Conservation (phyloP, 1,140 invertebrate genomes). For the Lycorma delicatula region DNA sequence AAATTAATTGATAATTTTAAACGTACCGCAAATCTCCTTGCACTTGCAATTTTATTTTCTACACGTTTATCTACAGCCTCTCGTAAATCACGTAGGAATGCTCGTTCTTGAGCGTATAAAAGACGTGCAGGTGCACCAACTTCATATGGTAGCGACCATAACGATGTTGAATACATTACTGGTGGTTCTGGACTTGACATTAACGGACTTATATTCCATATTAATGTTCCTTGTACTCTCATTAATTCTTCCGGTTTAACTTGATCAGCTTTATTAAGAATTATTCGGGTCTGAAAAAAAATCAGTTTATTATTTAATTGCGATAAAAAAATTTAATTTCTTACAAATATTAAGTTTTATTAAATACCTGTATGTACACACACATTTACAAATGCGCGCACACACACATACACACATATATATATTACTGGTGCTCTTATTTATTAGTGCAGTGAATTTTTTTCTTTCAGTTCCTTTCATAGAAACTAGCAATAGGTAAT, state of each 20-base stretch:
- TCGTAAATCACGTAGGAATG: constrained; percentile 75
- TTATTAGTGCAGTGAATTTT: too few relatives aligned
- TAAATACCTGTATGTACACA: constrained; percentile 6
- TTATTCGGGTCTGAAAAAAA: constrained; percentile 63
- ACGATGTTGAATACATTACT: constrained; percentile 84
- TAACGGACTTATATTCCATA: constrained; percentile 92
- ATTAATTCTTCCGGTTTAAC: constrained; percentile 87
- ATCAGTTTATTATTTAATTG: background rate
- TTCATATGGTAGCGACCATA: constrained; percentile 83
- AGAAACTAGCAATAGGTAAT: too few relatives aligned
- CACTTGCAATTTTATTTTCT: constrained; percentile 88
- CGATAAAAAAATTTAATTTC: background rate
- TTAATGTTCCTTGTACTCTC: constrained; percentile 84
- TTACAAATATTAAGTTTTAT: constrained; percentile 10
- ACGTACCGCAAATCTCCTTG: constrained; percentile 84
- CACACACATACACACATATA: background rate
- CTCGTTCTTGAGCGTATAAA: constrained; percentile 77
- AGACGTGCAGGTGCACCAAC: constrained; percentile 64
- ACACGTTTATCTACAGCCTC: constrained; percentile 77
- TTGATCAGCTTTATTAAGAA: constrained; percentile 91
- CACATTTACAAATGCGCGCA: too few relatives aligned
- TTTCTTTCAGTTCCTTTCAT: too few relatives aligned
- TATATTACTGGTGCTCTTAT: too few relatives aligned
- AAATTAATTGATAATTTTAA: too few relatives aligned
- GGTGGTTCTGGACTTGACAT: constrained; percentile 91